Percentiles rank a stretch among this genome's conserved stretches.
These are phyloP conservation scores for Scortum barcoo DNA, from an alignment of 2,113 vertebrate species.

Conservation along the genomic window DNA sequence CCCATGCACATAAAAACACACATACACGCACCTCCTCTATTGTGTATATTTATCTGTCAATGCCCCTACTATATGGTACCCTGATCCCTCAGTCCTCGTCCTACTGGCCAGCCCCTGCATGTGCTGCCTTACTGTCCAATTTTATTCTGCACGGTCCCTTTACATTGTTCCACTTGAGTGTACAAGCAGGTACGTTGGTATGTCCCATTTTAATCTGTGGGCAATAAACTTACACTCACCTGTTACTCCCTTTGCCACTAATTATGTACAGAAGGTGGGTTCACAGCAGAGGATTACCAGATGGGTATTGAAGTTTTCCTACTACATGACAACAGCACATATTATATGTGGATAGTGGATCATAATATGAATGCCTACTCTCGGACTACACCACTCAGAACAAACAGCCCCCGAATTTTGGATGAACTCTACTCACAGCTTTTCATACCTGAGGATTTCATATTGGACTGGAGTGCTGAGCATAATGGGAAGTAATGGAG, in stretches of 20 bases:
- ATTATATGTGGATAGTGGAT: conserved; percentile 1
- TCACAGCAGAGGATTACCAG: conserved; percentile 11
- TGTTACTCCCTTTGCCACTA: conserved; percentile 30
- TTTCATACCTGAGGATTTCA: conserved; percentile 40
- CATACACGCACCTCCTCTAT: conserved; percentile 71
- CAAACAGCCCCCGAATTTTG: conserved; percentile 15
- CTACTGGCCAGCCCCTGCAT: conserved; percentile 71
- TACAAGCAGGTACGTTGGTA: conserved; percentile 43
- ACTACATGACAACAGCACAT: conserved; percentile 1
- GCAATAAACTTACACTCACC: conserved; percentile 36
- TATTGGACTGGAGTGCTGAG: not conserved
- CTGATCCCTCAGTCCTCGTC: conserved; percentile 40
- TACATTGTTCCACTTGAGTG: conserved; percentile 55
- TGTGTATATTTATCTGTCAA: conserved; percentile 83
- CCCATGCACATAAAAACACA: conserved; percentile 34
- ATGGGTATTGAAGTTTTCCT: not conserved
- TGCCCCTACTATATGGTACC: conserved; percentile 62
- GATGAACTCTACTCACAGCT: conserved; percentile 5
- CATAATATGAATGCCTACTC: conserved; percentile 17
- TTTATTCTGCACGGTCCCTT: conserved; percentile 76
- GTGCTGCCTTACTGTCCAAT: conserved; percentile 70
- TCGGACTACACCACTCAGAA: conserved; percentile 33
- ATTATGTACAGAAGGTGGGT: conserved; percentile 27
- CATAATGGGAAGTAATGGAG: not conserved
- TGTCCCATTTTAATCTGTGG: conserved; percentile 13